phyloP scores from a whole-genome alignment of 2,113 vertebrate genomes.

The Caloenas nicobarica region DNA sequence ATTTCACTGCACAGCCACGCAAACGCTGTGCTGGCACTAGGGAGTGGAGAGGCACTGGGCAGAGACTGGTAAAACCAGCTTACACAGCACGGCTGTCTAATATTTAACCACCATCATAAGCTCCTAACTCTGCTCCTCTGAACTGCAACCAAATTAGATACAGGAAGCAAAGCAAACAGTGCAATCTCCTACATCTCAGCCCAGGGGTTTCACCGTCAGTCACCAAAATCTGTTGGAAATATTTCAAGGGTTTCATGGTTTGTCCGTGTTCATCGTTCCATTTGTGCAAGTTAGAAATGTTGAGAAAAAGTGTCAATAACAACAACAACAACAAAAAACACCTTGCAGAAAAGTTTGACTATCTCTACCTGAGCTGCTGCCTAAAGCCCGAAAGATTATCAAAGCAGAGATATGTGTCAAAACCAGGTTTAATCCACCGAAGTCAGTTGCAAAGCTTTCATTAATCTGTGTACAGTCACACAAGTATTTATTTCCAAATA shows the following conservation, averaged over 20 bases:
- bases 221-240: not conserved
- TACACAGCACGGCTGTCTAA: not conserved
- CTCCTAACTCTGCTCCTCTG: not conserved
- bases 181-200: not conserved
- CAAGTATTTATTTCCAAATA: slow-evolving; percentile 9
- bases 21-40: not conserved
- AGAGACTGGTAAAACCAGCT: not conserved
- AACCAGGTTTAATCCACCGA: not conserved
- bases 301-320: not conserved
- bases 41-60: not conserved
- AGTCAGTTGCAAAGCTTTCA: not conserved
- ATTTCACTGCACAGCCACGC: not conserved
- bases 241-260: not conserved
- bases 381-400: not conserved
- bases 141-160: not conserved
- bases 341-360: not conserved
- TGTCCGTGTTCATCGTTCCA: not conserved
- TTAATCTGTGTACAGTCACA: not conserved
- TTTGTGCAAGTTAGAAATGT: not conserved
- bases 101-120: not conserved
- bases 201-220: not conserved
- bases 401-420: not conserved
- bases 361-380: not conserved
- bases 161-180: not conserved
- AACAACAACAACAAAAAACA: not conserved